These are phyloP conservation scores for Esox niger DNA, from an alignment of 2,113 vertebrate species.

Conservation along the genomic window DNA sequence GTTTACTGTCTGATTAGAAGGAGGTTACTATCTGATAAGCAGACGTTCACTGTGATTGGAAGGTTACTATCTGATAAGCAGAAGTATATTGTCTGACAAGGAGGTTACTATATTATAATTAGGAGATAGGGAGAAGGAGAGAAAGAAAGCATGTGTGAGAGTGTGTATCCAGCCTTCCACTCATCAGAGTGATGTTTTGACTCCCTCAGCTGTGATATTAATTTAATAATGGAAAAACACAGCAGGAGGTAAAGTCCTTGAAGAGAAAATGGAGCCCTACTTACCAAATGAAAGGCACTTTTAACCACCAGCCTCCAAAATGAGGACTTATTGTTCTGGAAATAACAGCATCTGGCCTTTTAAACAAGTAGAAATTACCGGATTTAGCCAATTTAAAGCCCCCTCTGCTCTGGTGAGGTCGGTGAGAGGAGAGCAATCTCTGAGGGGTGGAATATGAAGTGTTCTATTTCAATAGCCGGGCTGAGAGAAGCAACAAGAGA, in stretches of 20 bases:
- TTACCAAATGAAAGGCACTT: constrained; percentile 47
- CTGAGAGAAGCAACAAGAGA: constrained; percentile 45
- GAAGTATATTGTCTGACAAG: too few relatives aligned
- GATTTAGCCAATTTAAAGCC: constrained; percentile 52
- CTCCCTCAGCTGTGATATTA: constrained; percentile 50
- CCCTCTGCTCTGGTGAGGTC: constrained; percentile 49
- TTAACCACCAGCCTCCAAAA: constrained; percentile 47
- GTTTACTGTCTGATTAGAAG: too few relatives aligned
- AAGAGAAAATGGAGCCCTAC: constrained; percentile 49
- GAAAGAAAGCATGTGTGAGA: too few relatives aligned
- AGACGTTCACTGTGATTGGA: too few relatives aligned
- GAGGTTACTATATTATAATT: too few relatives aligned
- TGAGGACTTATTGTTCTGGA: constrained; percentile 66
- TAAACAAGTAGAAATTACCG: constrained; percentile 64
- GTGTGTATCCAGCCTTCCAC: constrained; percentile 46
- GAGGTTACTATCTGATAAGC: too few relatives aligned
- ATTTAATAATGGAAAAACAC: constrained; percentile 61
- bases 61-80: too few relatives aligned
- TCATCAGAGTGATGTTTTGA: constrained; percentile 17
- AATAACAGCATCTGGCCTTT: constrained; percentile 58
- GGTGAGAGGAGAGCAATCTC: constrained; percentile 48
- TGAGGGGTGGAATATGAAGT: constrained; percentile 50
- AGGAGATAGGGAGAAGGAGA: too few relatives aligned
- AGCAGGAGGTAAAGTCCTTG: constrained; percentile 48
- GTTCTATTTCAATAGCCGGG: constrained; percentile 58